Percentiles rank a stretch among this genome's conserved stretches.
Conservation (phyloP, 2,888 invertebrate genomes). For the Mythimna ferrago region DNA sequence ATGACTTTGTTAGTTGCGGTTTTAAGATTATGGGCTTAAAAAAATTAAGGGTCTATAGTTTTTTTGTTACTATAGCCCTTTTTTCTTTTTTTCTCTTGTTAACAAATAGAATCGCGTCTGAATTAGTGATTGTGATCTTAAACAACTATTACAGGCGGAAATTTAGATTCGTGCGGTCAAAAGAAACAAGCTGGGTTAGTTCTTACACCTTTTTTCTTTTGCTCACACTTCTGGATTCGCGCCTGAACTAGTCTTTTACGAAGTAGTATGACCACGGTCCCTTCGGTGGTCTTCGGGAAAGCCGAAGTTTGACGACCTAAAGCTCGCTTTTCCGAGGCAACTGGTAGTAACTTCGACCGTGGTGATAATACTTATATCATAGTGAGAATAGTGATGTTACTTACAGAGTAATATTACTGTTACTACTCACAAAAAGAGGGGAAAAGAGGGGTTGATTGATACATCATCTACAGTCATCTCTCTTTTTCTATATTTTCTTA, state of each 20-base stretch:
- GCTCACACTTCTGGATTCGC: not conserved
- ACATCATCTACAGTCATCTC: not conserved
- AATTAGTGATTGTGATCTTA: not conserved
- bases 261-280: not conserved
- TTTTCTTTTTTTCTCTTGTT: not conserved
- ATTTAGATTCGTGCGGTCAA: too few species aligned
- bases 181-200: too few species aligned
- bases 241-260: not conserved
- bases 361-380: too few species aligned
- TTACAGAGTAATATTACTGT: not conserved
- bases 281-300: not conserved
- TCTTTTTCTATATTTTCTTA: not conserved
- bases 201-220: too few species aligned
- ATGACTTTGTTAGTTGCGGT: not conserved
- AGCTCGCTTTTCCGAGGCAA: too few species aligned
- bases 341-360: too few species aligned
- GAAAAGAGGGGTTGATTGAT: slow-evolving; percentile 5
- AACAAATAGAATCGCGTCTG: not conserved
- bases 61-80: not conserved
- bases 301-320: not conserved
- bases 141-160: too few species aligned
- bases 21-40: not conserved
- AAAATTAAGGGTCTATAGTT: not conserved
- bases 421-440: slow-evolving; percentile 11
- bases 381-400: slow-evolving; percentile 11